Evolutionary conservation across 2,888 invertebrate genomes (phyloP).

Genomic region (Sthenelais limicola): DNA sequence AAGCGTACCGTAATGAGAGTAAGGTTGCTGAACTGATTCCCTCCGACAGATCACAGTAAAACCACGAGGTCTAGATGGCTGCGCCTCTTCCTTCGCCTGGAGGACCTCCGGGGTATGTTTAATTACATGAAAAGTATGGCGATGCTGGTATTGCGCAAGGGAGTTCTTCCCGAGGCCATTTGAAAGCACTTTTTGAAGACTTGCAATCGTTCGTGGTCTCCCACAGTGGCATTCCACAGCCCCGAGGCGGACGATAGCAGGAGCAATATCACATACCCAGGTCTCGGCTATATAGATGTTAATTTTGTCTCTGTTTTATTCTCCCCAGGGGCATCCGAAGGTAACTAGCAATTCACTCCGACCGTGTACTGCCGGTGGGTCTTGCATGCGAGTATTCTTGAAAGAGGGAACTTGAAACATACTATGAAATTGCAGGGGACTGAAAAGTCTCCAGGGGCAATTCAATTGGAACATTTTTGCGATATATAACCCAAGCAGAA

Average conservation of each 20-base stretch:
- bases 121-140: constrained; percentile 33
- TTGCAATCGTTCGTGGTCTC: constrained; percentile 23
- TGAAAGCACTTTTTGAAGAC: constrained; percentile 38
- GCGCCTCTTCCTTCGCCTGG: constrained; percentile 14
- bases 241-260: neutral
- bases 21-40: constrained; percentile 18
- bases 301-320: neutral
- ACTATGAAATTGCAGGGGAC: too few relatives aligned
- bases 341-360: constrained; percentile 20
- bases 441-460: too few relatives aligned
- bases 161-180: constrained; percentile 9
- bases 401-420: too few relatives aligned
- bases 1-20: constrained; percentile 31
- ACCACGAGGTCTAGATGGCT: constrained; percentile 12
- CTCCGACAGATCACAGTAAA: constrained; percentile 31
- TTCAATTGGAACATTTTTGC: too few relatives aligned
- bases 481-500: too few relatives aligned
- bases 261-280: constrained; percentile 8
- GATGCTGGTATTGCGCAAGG: constrained; percentile 15
- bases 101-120: constrained; percentile 16
- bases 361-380: constrained; percentile 20
- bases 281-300: constrained; percentile 36
- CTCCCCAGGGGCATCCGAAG: constrained; percentile 4
- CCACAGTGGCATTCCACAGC: neutral
- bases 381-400: too few relatives aligned